Conservation (phyloP, 2,113 vertebrate genomes). For the Mystacornis crossleyi region DNA sequence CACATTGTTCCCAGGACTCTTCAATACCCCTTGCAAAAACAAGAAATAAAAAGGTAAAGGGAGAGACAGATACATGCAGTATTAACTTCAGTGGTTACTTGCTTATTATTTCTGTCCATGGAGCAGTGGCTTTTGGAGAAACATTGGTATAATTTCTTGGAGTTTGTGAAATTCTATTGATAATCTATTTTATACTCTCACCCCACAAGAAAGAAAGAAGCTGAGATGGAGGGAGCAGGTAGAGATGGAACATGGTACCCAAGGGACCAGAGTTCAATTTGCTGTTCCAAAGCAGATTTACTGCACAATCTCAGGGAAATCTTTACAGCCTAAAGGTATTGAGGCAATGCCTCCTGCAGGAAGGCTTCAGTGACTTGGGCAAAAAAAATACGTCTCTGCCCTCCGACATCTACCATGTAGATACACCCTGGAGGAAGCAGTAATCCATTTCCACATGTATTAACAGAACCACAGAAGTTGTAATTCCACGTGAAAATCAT, state of each 20-base stretch:
- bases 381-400: background rate
- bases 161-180: background rate
- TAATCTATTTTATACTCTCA: background rate
- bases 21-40: background rate
- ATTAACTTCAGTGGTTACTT: background rate
- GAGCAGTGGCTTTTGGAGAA: background rate
- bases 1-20: background rate
- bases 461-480: background rate
- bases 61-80: background rate
- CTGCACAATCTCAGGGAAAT: slow-evolving; percentile 37
- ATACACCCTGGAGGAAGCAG: background rate
- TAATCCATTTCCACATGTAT: background rate
- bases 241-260: slow-evolving; percentile 36
- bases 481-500: background rate
- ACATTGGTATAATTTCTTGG: background rate
- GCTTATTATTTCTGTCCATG: background rate
- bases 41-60: background rate
- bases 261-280: slow-evolving; percentile 12
- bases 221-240: background rate
- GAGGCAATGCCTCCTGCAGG: background rate
- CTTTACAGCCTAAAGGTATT: background rate
- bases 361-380: background rate
- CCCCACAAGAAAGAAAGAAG: background rate
- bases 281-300: slow-evolving; percentile 26
- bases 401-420: background rate